phyloP scores from a whole-genome alignment of 1,140 invertebrate species.

The Phenacoccus solenopsis region DNA sequence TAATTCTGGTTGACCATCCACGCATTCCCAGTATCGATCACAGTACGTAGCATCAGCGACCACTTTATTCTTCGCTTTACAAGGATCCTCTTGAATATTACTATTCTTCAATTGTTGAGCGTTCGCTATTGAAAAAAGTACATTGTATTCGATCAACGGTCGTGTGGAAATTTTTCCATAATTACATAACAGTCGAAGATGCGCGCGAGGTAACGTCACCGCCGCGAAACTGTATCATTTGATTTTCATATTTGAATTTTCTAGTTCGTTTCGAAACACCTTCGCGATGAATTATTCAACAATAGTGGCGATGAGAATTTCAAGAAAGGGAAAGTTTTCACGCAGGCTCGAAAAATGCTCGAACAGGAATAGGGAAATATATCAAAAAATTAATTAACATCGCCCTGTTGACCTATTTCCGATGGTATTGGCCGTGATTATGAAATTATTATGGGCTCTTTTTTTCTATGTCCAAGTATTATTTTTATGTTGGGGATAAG shows the following conservation, averaged over 20 bases:
- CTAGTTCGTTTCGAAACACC: too few relatives aligned
- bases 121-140: neutral
- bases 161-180: too few relatives aligned
- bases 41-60: conserved; percentile 66
- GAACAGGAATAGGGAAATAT: too few relatives aligned
- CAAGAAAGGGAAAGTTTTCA: too few relatives aligned
- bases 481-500: neutral
- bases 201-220: neutral
- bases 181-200: too few relatives aligned
- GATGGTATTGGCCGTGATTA: neutral
- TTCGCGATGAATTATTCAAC: too few relatives aligned
- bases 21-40: conserved; percentile 73
- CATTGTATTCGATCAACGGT: too few relatives aligned
- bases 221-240: neutral
- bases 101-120: conserved; percentile 22
- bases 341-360: too few relatives aligned
- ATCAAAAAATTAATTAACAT: too few relatives aligned
- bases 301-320: too few relatives aligned
- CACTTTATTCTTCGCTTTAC: conserved; percentile 37
- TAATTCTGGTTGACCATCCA: conserved; percentile 57
- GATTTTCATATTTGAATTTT: too few relatives aligned
- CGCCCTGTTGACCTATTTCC: neutral
- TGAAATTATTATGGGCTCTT: too few relatives aligned
- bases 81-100: conserved; percentile 29
- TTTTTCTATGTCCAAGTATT: neutral